phyloP scores from a whole-genome alignment of 2,888 invertebrate species.

The Pheosia gnoma region DNA sequence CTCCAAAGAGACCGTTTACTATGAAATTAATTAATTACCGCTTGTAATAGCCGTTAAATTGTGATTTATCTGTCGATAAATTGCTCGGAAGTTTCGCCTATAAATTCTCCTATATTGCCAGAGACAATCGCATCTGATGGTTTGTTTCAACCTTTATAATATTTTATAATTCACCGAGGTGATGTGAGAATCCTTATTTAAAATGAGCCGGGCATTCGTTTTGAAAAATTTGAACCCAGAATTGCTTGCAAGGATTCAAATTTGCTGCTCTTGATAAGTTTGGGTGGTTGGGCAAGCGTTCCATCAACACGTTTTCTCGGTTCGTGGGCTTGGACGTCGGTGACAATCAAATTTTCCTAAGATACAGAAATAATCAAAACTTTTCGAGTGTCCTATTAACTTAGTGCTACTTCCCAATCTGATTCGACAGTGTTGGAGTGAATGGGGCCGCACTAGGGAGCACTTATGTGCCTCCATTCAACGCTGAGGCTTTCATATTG shows the following conservation, averaged over 20 bases:
- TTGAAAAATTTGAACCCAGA: too few species aligned
- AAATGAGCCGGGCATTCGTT: too few species aligned
- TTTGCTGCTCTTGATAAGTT: too few species aligned
- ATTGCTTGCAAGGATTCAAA: too few species aligned
- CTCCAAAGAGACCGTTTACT: constrained; percentile 10
- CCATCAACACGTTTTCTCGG: too few species aligned
- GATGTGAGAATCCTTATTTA: too few species aligned
- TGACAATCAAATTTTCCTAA: constrained; percentile 31
- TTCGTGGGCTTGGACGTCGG: constrained; percentile 7
- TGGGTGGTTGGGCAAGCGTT: too few species aligned
- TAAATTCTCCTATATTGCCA: not conserved
- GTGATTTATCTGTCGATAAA: constrained; percentile 16
- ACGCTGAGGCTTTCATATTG: constrained; percentile 23
- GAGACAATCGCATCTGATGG: too few species aligned
- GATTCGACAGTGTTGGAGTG: constrained; percentile 44
- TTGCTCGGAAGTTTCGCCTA: constrained; percentile 9
- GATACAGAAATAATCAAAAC: constrained; percentile 41
- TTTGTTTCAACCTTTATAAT: too few species aligned
- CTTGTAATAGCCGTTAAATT: constrained; percentile 1
- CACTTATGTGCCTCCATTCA: constrained; percentile 44
- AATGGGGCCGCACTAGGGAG: constrained; percentile 42
- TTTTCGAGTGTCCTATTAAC: constrained; percentile 39
- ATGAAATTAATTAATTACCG: constrained; percentile 14
- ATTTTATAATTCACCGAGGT: too few species aligned
- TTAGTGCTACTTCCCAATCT: constrained; percentile 44